Conservation (phyloP, 2,113 vertebrate genomes). For the Turdus rufiventris region DNA sequence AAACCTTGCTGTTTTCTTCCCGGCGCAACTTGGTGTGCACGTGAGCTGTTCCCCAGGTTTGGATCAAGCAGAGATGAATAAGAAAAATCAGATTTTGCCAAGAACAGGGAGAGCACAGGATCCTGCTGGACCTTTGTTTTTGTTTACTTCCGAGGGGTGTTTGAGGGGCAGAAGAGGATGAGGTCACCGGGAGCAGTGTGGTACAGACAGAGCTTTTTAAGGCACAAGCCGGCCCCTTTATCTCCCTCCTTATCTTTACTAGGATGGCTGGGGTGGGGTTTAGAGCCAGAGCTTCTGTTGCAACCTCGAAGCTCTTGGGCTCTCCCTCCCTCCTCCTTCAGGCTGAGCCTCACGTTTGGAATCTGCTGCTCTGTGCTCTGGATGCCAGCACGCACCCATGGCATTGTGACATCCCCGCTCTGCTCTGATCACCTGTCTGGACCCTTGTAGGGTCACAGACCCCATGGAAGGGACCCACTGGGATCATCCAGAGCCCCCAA, state of each 20-base stretch:
- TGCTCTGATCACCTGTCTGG: fast-evolving
- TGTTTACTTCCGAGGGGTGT: neutral
- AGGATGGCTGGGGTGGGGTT: neutral
- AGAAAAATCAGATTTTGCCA: neutral
- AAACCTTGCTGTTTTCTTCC: neutral
- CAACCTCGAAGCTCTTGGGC: neutral
- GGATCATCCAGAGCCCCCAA: neutral
- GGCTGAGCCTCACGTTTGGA: fast-evolving
- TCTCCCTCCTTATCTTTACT: constrained; percentile 6
- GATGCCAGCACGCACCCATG: fast-evolving
- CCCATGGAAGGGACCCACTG: neutral
- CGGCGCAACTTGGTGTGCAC: fast-evolving
- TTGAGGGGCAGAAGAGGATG: neutral
- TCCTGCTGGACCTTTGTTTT: neutral
- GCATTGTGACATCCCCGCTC: neutral
- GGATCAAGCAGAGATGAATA: neutral
- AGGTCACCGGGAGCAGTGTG: fast-evolving
- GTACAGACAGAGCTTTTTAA: neutral
- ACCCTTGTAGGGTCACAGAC: neutral
- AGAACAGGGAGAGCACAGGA: neutral
- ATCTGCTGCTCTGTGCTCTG: neutral
- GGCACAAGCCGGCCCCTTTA: neutral
- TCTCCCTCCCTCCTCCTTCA: neutral
- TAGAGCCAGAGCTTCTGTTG: neutral
- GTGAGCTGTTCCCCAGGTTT: fast-evolving